Conservation (phyloP, 2,113 vertebrate genomes). For the Cygnus atratus region DNA sequence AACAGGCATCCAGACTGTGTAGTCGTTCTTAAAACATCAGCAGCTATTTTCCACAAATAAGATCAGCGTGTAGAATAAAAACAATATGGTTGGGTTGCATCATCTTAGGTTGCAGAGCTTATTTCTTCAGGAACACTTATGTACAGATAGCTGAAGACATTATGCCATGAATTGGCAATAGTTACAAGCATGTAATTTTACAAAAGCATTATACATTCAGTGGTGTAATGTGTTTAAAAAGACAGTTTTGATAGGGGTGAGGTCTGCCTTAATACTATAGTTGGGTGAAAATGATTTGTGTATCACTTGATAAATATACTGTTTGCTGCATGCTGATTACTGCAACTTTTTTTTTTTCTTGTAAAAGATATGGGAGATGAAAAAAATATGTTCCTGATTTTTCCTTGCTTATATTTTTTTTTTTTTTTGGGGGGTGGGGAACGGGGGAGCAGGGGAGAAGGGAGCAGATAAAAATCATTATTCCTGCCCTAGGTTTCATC, state of each 20-base stretch:
- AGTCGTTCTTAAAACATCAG: neutral
- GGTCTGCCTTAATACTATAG: accelerated
- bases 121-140: neutral
- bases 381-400: neutral
- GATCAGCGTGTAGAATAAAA: neutral
- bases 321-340: neutral
- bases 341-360: neutral
- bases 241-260: neutral
- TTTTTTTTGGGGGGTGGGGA: neutral
- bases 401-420: neutral
- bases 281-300: neutral
- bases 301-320: neutral
- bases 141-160: neutral
- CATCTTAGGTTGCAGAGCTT: neutral
- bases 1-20: neutral
- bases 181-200: neutral
- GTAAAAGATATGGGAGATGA: neutral
- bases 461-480: neutral
- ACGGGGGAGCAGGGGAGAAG: too few species aligned
- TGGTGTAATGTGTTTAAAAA: neutral
- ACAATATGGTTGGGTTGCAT: neutral
- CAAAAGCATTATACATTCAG: neutral
- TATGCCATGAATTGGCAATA: neutral
- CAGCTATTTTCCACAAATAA: neutral
- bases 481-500: neutral